Evolutionary conservation across 2,113 vertebrate genomes (phyloP), one percentile per base, ranked within the genome.

Genomic region (Nesogale talazaci): DNA sequence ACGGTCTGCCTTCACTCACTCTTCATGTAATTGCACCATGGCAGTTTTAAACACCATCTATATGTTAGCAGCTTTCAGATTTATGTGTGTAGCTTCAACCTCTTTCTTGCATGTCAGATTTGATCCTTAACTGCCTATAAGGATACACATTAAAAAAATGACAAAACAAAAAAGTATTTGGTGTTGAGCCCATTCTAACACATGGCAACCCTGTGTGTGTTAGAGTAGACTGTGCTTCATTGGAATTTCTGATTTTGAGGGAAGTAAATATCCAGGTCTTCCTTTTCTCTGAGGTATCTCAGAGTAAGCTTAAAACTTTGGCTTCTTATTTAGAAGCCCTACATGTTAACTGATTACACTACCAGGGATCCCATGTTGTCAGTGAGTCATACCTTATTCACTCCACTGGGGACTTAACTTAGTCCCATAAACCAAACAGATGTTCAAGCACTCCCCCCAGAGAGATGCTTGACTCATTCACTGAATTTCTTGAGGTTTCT

Each of bases 91-190:
- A 57, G 1, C 10, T 67, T 19, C 74, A 89, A 52, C 1, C 11
- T 92, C n/a, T 93, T 83, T 70, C 42, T 94, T 86, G 16, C 63
- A 92, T 83, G 90, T 87, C 46, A 81, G n/a, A 82, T n/a, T 93
- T 40, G 76, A 0, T 52, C 61, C 12, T 75, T 59, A 63, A 1
- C 72, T 81, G 29, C 83, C 20, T 29, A 15, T 19, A 36, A 9
- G 72, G 5, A 40, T 67, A n/a, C 65, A 40, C 36, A 67, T 36
- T 2, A 72, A 34, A 36, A 36, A 72, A 31, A 72, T 36, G 22
- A 52, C 46, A 52, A 61, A 23, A 61, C 19, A 5, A 61, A 61
- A 19, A 61, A 61, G 4, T 34, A 36, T n/a, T 72, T 72, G 70
- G 17, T 31, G 17, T 34, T 20, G 31, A 70, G 70, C 36, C 34